Base-by-base conservation (phyloP, 2,797 vertebrate genomes). In the Phrynocephalus vlangalii region DNA sequence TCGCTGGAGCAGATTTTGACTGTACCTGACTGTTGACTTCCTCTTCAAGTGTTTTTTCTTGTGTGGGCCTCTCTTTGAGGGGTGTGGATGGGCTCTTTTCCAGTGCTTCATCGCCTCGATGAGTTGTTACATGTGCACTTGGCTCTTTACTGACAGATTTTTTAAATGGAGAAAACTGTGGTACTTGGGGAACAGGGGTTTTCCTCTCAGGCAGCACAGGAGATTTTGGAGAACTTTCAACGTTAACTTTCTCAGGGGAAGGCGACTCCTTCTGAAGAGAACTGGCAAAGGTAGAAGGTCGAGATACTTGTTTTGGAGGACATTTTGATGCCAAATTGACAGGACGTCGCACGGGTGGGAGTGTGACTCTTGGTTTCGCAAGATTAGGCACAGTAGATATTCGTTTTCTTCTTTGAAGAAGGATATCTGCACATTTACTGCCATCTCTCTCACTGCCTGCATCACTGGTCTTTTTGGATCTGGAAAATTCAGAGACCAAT, bases 321-420 rank as follows among this genome's bases (percentile, higher is more conserved):
- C 90, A 92, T 89, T 97, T 98, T 60, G 93, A 91, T 11, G 89
- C 91, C 73, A 87, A 33, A 87, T 82, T 82, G 82, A 78, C 87
- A 52, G 91, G 79, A 60, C 28, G 76, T 68, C 88, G 96, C 95
- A 86, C 94, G 85, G 96, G 94, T 3, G 96, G 95, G 84, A 95
- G 95, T 20, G 94, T 95, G 79, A 97, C 95, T 95, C 97, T 97
- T 84, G 98, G 97, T 95, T 98, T 99, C 85, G 91, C 94, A 79
- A 97, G 88, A 93, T 97, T 97, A 50, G 97, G 96, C 83, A 95
- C 90, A 87, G 98, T 96, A 78, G 97, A 97, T 91, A 98, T 95
- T 22, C 98, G 96, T 90, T 98, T 99, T 95, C 98, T 98, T 94
- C 98, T 98, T 94, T 98, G 98, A 5, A 96, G 86, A 85, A 96